Conservation (phyloP, 2,797 vertebrate genomes). For the Hoplostethus mediterraneus region DNA sequence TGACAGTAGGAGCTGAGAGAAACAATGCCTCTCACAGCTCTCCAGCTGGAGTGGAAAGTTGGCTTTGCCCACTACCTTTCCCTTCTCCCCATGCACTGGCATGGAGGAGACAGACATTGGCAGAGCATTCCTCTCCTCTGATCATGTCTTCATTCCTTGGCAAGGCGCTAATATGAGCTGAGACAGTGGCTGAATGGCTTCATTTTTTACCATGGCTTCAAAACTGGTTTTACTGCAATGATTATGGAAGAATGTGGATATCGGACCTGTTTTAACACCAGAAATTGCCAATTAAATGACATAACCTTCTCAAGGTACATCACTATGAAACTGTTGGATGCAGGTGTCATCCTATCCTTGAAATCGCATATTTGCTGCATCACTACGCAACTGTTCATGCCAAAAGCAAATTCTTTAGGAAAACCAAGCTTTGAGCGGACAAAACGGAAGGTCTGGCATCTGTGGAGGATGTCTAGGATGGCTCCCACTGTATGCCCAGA, state of each 20-base stretch:
- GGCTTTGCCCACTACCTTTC: slow-evolving; percentile 68
- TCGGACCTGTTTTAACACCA: neutral
- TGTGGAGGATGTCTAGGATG: neutral
- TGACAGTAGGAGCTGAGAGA: slow-evolving; percentile 65
- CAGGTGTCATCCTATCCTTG: neutral
- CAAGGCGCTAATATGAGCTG: slow-evolving; percentile 54
- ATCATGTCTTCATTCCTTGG: slow-evolving; percentile 76
- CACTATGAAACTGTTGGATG: neutral
- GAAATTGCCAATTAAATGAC: neutral
- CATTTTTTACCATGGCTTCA: slow-evolving; percentile 41
- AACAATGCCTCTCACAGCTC: slow-evolving; percentile 71
- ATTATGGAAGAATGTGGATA: neutral
- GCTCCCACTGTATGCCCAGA: slow-evolving; percentile 6
- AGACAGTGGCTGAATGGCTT: slow-evolving; percentile 54
- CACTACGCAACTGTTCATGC: neutral
- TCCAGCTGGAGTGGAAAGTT: slow-evolving; percentile 83
- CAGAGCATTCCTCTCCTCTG: slow-evolving; percentile 66
- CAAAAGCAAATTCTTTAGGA: neutral
- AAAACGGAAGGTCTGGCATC: neutral
- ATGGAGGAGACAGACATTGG: slow-evolving; percentile 62
- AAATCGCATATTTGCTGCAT: neutral
- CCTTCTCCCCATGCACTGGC: slow-evolving; percentile 75
- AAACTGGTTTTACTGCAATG: slow-evolving; percentile 25
- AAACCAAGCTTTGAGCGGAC: neutral
- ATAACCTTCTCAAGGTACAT: neutral